Percentiles rank a stretch among this genome's conserved stretches.
These are phyloP conservation scores for Protonibea diacanthus DNA, from an alignment of 2,797 vertebrate genomes.

Conservation along the genomic window DNA sequence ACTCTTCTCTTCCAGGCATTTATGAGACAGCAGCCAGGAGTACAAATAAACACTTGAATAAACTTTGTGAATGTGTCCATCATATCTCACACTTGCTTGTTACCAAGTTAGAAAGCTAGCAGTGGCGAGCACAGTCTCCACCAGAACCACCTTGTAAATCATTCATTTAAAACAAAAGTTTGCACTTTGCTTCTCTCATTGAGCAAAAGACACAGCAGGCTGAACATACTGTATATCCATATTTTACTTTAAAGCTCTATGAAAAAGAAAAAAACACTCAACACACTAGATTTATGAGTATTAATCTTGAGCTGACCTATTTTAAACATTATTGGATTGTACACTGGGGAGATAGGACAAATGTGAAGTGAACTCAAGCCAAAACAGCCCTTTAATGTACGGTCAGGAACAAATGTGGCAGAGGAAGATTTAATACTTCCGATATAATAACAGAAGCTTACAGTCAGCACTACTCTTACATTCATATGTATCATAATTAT, in stretches of 20 bases:
- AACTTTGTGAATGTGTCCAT: neutral
- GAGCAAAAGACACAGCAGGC: constrained; percentile 9
- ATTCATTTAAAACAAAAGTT: constrained; percentile 17
- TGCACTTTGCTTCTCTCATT: neutral
- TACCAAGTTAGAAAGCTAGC: neutral
- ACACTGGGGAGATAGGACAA: constrained; percentile 42
- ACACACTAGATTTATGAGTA: constrained; percentile 31
- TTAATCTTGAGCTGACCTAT: constrained; percentile 60
- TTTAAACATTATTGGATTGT: constrained; percentile 44
- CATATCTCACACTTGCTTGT: neutral
- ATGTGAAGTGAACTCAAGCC: constrained; percentile 38
- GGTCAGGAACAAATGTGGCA: constrained; percentile 19
- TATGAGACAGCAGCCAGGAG: no score
- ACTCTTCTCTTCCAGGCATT: neutral
- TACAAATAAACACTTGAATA: neutral
- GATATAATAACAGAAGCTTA: constrained; percentile 40
- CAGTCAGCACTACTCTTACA: constrained; percentile 32
- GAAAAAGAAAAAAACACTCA: constrained; percentile 34
- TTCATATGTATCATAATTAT: constrained; percentile 20
- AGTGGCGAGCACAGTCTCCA: neutral
- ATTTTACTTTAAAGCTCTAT: constrained; percentile 26
- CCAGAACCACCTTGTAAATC: constrained; percentile 4
- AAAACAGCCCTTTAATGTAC: constrained; percentile 34
- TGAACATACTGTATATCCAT: neutral
- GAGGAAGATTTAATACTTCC: constrained; percentile 36